Evolutionary conservation across 2,797 vertebrate genomes (phyloP), one percentile per base, ranked within the genome.

Genomic region (Eulemur albifrons): DNA sequence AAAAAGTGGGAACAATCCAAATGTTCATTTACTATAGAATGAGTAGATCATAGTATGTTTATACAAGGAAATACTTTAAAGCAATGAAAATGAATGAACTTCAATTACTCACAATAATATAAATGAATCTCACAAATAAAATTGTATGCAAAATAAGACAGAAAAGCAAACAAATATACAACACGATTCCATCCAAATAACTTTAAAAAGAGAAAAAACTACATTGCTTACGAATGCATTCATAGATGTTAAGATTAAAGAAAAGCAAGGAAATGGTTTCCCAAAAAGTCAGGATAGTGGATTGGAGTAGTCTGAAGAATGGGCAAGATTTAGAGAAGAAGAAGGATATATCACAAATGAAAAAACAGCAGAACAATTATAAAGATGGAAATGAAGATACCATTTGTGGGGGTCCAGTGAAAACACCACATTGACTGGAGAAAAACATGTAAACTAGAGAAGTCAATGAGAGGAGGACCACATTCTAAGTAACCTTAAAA

Each of bases 61-160:
- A 92, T 21, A 73, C 25, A 87, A 70, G 59, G 54, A 88, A 94
- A 97, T 65, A 90, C 90, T 65, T 88, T 30, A 76, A 75, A 83
- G 63, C 32, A 90, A 95, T 40, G 48, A 93, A 96, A 95, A 96
- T 84, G 18, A 93, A 77, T 77, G 20, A 87, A 90, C 43, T 90
- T 95, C 73, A 87, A 72, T 30, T 93, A 72, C n/a, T 48, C 76
- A 25, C 57, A 90, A 72, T n/a, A 88, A 35, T 50, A 93, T 84
- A 30, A 93, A 59, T 88, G 52, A 91, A 65, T 82, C 52, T 75
- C 57, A 75, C 35, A 96, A n/a, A 89, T 38, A 73, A 14, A 94
- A 82, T 61, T 81, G 48, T 93, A 35, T 84, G n/a, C 40, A 94
- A 45, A 85, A 27, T n/a, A 92, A 48, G 15, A 61, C 12, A 80